Percentiles rank a stretch among this genome's conserved stretches.
phyloP scores from a whole-genome alignment of 2,888 invertebrate genomes.

The Teinopalpus imperialis region DNA sequence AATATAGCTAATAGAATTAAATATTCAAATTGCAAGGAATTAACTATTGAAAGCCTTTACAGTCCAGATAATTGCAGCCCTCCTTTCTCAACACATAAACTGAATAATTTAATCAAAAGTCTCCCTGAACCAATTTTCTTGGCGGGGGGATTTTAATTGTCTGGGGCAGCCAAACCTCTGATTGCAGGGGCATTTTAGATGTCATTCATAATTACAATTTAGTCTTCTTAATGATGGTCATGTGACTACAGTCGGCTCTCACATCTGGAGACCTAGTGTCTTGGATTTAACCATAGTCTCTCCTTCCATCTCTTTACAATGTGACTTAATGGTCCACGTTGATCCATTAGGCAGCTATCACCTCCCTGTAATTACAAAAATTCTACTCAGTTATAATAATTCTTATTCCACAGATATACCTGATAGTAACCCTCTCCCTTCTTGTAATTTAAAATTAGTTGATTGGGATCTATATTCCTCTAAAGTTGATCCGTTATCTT shows the following conservation, averaged over 20 bases:
- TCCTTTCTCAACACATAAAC: slow-evolving; percentile 9
- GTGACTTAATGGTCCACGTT: slow-evolving; percentile 9
- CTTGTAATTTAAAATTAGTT: background rate
- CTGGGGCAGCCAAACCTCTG: slow-evolving; percentile 9
- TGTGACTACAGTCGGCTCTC: slow-evolving; percentile 16
- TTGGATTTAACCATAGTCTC: slow-evolving; percentile 12
- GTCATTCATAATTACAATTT: no score
- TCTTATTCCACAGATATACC: background rate
- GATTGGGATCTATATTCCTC: background rate
- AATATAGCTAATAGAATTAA: no score
- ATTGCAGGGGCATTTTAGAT: no score
- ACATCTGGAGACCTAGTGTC: slow-evolving; percentile 13
- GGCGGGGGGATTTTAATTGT: slow-evolving; percentile 17
- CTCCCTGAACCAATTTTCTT: slow-evolving; percentile 11
- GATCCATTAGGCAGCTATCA: slow-evolving; percentile 18
- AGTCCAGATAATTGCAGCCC: no score
- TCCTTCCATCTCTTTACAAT: slow-evolving; percentile 8
- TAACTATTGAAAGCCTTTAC: no score
- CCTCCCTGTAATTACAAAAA: slow-evolving; percentile 17
- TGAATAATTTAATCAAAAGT: slow-evolving; percentile 13
- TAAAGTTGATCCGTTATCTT: background rate
- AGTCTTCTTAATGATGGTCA: no score
- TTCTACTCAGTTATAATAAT: background rate
- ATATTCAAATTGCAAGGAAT: background rate
- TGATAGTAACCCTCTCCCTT: slow-evolving; percentile 1